Conservation (phyloP, 2,113 vertebrate species). For the Hiodon tergisus region DNA sequence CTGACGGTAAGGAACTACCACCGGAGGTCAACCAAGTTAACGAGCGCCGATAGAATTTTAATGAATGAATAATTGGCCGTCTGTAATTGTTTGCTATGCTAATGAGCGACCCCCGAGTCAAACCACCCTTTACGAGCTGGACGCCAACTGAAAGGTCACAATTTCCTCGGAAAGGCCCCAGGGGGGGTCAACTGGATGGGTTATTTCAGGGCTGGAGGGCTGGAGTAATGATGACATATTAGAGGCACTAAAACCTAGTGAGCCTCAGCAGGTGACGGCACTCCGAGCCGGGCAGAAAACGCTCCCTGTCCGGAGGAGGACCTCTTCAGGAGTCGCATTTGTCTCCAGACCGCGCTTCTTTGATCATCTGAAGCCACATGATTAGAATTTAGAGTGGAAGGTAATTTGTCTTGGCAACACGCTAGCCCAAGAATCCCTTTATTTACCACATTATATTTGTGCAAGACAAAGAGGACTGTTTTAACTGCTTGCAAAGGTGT, state of each 20-base stretch:
- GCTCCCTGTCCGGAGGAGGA: background rate
- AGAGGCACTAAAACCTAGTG: constrained; percentile 12
- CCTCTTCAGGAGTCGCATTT: background rate
- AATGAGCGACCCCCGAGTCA: constrained; percentile 6
- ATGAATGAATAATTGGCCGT: constrained; percentile 26
- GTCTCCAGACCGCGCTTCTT: constrained; percentile 1
- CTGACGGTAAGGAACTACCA: background rate
- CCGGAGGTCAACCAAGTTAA: constrained; percentile 20
- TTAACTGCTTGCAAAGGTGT: background rate
- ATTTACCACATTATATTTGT: background rate
- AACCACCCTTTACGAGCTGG: constrained; percentile 14
- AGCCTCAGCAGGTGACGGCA: constrained; percentile 22
- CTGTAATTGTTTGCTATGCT: background rate
- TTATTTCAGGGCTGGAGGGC: constrained; percentile 4
- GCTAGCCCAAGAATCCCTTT: background rate
- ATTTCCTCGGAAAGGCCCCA: constrained; percentile 5
- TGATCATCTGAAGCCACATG: background rate
- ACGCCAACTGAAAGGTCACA: constrained; percentile 18
- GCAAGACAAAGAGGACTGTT: background rate
- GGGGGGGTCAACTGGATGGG: constrained; percentile 12
- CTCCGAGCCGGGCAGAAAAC: background rate
- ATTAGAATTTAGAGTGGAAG: background rate
- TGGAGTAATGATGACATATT: constrained; percentile 25
- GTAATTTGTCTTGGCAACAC: background rate
- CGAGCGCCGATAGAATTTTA: constrained; percentile 18